Evolutionary conservation across 2,113 vertebrate genomes (phyloP).

Genomic region (Bubo bubo): DNA sequence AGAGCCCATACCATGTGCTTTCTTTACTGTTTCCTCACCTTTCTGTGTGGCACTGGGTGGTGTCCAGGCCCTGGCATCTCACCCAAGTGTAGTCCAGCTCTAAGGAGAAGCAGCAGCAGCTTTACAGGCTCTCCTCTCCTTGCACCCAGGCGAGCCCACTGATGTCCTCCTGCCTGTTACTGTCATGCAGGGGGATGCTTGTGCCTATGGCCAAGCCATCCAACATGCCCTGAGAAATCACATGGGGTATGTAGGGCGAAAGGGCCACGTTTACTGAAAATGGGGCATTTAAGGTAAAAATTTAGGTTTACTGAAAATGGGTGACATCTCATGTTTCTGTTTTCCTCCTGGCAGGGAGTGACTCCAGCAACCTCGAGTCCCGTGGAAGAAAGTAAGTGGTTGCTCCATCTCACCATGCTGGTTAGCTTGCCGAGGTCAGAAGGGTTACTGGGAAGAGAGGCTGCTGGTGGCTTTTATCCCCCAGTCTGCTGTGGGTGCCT

Average conservation of each 20-base stretch:
- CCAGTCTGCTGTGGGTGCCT: not conserved
- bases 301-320: not conserved
- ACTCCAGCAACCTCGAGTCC: not conserved
- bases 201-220: not conserved
- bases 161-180: not conserved
- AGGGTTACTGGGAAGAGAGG: not conserved
- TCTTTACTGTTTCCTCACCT: not conserved
- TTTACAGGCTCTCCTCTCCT: not conserved
- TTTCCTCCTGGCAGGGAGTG: slow-evolving; percentile 65
- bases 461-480: not conserved
- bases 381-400: slow-evolving; percentile 82
- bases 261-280: not conserved
- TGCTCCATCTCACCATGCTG: accelerated
- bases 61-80: not conserved
- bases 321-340: not conserved
- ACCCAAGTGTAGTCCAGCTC: not conserved
- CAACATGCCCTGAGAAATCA: not conserved
- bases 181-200: accelerated
- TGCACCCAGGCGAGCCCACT: not conserved
- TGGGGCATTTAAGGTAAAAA: not conserved
- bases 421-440: not conserved
- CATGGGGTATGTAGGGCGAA: not conserved
- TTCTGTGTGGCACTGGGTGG: not conserved
- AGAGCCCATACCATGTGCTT: not conserved
- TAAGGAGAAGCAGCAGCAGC: not conserved